Conservation (phyloP, 2,113 vertebrate species). For the Phocoena sinus region DNA sequence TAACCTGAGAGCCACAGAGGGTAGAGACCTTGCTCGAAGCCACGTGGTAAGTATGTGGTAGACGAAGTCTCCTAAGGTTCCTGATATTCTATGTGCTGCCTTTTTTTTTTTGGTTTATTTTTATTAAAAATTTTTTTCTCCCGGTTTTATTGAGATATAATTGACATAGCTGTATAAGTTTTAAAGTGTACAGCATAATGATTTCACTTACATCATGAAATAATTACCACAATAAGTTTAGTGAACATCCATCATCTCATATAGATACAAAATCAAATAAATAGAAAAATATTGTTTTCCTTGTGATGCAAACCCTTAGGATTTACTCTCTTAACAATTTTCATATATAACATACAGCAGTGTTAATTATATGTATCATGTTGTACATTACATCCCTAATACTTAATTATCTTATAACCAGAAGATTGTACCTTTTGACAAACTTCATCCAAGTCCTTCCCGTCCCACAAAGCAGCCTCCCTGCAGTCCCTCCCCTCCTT, state of each 20-base stretch:
- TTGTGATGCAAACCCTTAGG: not conserved
- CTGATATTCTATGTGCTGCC: not conserved
- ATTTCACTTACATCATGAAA: not conserved
- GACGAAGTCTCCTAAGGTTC: not conserved
- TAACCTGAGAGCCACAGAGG: not conserved
- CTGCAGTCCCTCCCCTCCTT: not conserved
- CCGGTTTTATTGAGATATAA: not conserved
- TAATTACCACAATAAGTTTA: not conserved
- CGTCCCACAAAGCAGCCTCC: not conserved
- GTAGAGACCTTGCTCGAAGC: not conserved
- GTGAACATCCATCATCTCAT: not conserved
- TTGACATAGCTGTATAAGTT: not conserved
- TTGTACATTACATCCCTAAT: not conserved
- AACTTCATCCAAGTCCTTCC: not conserved
- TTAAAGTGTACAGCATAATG: not conserved
- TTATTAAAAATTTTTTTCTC: not conserved
- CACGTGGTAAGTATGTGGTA: not conserved
- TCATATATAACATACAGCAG: not conserved
- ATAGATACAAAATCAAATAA: not conserved
- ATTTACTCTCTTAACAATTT: not conserved
- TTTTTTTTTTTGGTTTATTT: not conserved
- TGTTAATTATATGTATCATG: not conserved
- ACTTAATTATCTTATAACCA: not conserved
- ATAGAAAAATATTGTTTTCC: not conserved
- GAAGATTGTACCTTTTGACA: not conserved